Conservation (phyloP, 2,888 invertebrate genomes). For the Anarsia innoxiella region DNA sequence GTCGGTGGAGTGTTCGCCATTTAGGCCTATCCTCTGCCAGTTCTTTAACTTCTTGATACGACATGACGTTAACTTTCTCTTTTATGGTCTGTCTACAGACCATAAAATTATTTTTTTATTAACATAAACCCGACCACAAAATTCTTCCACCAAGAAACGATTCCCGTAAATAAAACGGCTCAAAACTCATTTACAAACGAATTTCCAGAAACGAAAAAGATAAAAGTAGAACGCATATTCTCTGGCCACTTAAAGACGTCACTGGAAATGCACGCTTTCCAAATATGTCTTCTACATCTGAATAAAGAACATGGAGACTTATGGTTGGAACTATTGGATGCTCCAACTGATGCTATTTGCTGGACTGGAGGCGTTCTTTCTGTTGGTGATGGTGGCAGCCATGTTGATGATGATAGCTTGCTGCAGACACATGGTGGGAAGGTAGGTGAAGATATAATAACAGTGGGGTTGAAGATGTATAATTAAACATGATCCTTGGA, state of each 20-base stretch:
- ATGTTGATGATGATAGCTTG: slow-evolving; percentile 42
- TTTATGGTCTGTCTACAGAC: too few species aligned
- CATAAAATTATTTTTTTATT: too few species aligned
- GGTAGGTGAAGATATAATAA: slow-evolving; percentile 26
- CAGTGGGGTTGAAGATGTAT: too few species aligned
- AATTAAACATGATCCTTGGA: too few species aligned
- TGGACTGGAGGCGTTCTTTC: slow-evolving; percentile 71
- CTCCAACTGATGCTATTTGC: slow-evolving; percentile 70
- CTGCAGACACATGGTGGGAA: slow-evolving; percentile 36
- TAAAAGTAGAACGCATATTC: slow-evolving; percentile 70
- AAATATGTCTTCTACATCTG: slow-evolving; percentile 80
- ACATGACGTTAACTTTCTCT: too few species aligned
- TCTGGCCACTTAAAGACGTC: slow-evolving; percentile 81
- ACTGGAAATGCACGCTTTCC: slow-evolving; percentile 85
- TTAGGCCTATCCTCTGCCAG: too few species aligned
- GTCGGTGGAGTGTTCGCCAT: too few species aligned
- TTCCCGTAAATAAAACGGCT: too few species aligned
- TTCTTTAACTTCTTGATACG: too few species aligned
- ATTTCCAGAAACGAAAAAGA: slow-evolving; percentile 52
- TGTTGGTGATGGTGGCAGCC: slow-evolving; percentile 27
- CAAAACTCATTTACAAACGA: too few species aligned
- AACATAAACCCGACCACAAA: too few species aligned
- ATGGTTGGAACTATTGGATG: slow-evolving; percentile 75
- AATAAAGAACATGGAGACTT: slow-evolving; percentile 48
- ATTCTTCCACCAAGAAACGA: too few species aligned